These are phyloP conservation scores for Achroia grisella DNA, from an alignment of 1,140 invertebrate species.

Conservation along the genomic window DNA sequence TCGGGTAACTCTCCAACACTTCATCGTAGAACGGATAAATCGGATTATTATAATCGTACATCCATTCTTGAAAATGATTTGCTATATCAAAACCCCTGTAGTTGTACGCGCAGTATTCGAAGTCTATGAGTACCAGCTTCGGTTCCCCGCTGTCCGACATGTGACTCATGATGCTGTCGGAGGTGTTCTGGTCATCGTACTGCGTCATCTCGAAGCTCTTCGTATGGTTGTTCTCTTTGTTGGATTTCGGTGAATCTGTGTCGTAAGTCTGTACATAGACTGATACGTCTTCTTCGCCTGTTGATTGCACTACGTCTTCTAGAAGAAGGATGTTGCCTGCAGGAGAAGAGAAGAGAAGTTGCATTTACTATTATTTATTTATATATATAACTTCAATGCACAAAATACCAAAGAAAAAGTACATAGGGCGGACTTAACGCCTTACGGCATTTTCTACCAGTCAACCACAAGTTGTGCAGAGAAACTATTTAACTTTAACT, in stretches of 20 bases:
- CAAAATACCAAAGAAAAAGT: too few relatives aligned
- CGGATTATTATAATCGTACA: slow-evolving; percentile 89
- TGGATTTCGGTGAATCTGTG: slow-evolving; percentile 6
- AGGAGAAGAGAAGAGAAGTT: slow-evolving; percentile 3
- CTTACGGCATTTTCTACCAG: too few relatives aligned
- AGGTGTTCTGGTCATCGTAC: slow-evolving; percentile 50
- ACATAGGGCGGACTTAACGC: too few relatives aligned
- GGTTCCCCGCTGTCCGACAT: slow-evolving; percentile 73
- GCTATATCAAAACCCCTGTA: slow-evolving; percentile 95
- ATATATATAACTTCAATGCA: too few relatives aligned
- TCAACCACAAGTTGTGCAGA: too few relatives aligned
- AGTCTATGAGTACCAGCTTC: slow-evolving; percentile 90
- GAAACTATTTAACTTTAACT: too few relatives aligned
- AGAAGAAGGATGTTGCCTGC: slow-evolving; percentile 75
- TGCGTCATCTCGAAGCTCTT: slow-evolving; percentile 18
- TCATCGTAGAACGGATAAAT: slow-evolving; percentile 87
- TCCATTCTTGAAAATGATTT: slow-evolving; percentile 97
- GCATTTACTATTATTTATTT: too few relatives aligned
- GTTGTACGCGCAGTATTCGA: slow-evolving; percentile 96
- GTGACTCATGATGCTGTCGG: slow-evolving; percentile 44
- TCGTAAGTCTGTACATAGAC: slow-evolving; percentile 13
- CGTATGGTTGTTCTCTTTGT: slow-evolving; percentile 25
- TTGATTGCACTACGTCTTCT: slow-evolving; percentile 57
- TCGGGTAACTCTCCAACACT: slow-evolving; percentile 80
- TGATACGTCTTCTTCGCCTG: slow-evolving; percentile 31